phyloP scores from a whole-genome alignment of 1,140 invertebrate species.

The Euura saliciscinereae region DNA sequence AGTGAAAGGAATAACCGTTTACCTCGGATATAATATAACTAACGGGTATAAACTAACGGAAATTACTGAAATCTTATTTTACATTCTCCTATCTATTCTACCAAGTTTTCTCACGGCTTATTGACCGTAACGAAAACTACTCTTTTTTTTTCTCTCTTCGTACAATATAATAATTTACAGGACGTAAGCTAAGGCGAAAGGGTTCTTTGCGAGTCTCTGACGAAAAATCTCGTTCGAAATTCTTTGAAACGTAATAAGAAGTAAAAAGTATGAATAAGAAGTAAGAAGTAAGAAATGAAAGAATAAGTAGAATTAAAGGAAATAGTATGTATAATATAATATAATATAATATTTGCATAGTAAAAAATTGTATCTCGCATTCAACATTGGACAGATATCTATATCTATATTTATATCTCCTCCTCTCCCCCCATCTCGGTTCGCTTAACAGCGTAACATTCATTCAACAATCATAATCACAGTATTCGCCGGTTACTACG shows the following conservation, averaged over 20 bases:
- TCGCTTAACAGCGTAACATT: background rate
- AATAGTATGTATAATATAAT: background rate
- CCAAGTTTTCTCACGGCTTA: too few relatives aligned
- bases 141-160: too few relatives aligned
- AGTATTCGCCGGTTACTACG: conserved; percentile 1
- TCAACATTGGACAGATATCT: background rate
- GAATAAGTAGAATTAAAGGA: background rate
- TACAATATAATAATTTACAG: too few relatives aligned
- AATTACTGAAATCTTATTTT: too few relatives aligned
- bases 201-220: too few relatives aligned
- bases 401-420: background rate
- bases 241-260: background rate
- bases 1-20: too few relatives aligned
- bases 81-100: too few relatives aligned
- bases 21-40: too few relatives aligned
- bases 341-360: background rate
- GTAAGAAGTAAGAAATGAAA: background rate
- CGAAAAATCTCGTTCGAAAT: background rate
- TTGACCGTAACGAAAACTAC: too few relatives aligned
- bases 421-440: background rate
- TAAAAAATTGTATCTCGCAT: background rate
- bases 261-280: too few relatives aligned
- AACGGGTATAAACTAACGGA: too few relatives aligned
- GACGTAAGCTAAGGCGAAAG: too few relatives aligned
- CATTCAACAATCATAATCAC: conserved; percentile 1